These are phyloP conservation scores for Sprattus sprattus DNA, from an alignment of 2,113 vertebrate genomes.

Conservation along the genomic window DNA sequence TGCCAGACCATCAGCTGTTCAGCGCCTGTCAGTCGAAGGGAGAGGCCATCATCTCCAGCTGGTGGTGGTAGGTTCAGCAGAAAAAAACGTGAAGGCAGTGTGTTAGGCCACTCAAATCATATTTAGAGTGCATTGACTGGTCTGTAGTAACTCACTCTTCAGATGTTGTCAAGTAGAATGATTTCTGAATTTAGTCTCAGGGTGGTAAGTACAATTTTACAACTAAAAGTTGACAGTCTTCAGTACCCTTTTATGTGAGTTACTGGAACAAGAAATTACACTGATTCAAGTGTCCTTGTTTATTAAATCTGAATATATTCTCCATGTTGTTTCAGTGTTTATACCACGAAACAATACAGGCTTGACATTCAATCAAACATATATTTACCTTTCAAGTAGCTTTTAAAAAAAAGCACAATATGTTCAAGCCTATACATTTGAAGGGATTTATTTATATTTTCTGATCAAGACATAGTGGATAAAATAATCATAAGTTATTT, in stretches of 20 bases:
- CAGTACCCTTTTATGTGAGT: too few species aligned
- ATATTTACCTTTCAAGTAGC: too few species aligned
- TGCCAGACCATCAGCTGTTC: slow-evolving; percentile 82
- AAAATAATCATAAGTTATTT: background rate
- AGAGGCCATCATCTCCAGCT: slow-evolving; percentile 60
- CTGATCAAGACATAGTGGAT: background rate
- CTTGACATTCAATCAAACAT: too few species aligned
- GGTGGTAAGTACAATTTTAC: background rate
- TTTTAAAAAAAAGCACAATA: too few species aligned
- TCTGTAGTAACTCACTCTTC: background rate
- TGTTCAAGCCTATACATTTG: too few species aligned
- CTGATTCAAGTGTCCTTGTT: too few species aligned
- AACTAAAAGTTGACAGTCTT: too few species aligned
- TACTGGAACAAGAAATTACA: too few species aligned
- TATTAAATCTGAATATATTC: too few species aligned
- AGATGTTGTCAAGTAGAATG: too few species aligned
- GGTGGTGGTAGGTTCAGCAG: slow-evolving; percentile 68
- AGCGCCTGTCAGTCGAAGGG: slow-evolving; percentile 69
- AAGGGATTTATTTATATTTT: background rate
- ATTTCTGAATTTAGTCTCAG: background rate
- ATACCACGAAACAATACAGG: too few species aligned
- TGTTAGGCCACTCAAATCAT: background rate
- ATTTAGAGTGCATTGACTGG: background rate
- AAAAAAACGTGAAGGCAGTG: background rate
- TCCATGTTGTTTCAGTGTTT: too few species aligned